phyloP scores from a whole-genome alignment of 2,888 invertebrate genomes.

The Halocaridina rubra region DNA sequence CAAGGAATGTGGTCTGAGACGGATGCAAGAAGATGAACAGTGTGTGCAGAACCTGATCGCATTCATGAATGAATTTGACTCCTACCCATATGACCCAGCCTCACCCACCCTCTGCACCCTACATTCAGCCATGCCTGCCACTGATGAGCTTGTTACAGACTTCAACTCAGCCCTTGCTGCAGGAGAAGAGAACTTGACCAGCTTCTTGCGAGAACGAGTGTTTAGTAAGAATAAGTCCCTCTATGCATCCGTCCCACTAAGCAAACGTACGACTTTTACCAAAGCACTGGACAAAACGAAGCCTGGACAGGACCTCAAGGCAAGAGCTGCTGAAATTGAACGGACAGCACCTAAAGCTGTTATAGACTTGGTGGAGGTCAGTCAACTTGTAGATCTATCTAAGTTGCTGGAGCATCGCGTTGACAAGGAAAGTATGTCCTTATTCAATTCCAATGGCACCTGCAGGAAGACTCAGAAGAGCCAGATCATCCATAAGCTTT shows the following conservation, averaged over 20 bases:
- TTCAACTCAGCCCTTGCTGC: slow-evolving; percentile 2
- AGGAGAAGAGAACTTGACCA: slow-evolving; percentile 7
- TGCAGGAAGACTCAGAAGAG: too few relatives aligned
- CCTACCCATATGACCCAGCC: background rate
- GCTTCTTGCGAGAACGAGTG: slow-evolving; percentile 9
- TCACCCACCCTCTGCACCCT: background rate
- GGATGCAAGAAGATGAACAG: slow-evolving; percentile 5
- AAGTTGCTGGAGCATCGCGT: background rate
- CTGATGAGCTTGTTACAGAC: background rate
- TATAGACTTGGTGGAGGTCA: too few relatives aligned
- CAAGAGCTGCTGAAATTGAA: slow-evolving; percentile 10
- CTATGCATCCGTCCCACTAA: slow-evolving; percentile 1
- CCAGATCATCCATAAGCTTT: too few relatives aligned
- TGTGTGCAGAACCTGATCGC: background rate
- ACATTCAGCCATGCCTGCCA: slow-evolving; percentile 10
- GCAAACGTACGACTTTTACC: slow-evolving; percentile 6
- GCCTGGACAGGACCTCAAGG: background rate
- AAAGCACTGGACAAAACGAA: background rate
- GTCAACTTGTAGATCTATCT: background rate
- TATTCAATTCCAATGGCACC: background rate
- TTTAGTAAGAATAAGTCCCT: background rate
- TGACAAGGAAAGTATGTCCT: background rate
- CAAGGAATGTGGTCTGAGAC: background rate
- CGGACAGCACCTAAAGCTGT: background rate
- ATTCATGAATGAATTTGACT: background rate